A percentile compares a stretch with the other conserved stretches of the same genome.
Evolutionary conservation across 2,888 invertebrate species (phyloP).

Genomic region (Cremastobaeus sp.): DNA sequence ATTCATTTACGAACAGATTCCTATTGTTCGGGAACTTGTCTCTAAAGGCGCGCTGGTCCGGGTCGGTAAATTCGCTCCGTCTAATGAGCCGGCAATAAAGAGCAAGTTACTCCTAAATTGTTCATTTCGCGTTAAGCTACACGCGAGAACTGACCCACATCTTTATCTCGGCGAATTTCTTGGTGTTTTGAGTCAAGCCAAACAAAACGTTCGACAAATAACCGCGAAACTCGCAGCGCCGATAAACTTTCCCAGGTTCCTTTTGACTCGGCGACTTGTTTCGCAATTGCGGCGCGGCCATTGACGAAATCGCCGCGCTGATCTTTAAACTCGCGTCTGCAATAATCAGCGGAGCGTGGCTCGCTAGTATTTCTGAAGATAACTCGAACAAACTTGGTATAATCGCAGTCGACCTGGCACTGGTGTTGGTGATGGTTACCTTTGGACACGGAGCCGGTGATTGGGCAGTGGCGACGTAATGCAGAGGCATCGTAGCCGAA

Average conservation of each 20-base stretch:
- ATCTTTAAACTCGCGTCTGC: slow-evolving; percentile 43
- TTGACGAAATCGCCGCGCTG: slow-evolving; percentile 27
- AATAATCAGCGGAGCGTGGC: slow-evolving; percentile 50
- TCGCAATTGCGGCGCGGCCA: slow-evolving; percentile 37
- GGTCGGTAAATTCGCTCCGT: no score
- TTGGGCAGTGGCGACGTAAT: slow-evolving; percentile 43
- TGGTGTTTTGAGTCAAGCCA: slow-evolving; percentile 2
- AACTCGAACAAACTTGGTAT: slow-evolving; percentile 45
- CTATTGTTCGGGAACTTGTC: no score
- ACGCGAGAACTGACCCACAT: slow-evolving; percentile 2
- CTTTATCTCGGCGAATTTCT: slow-evolving; percentile 2
- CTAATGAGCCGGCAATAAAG: no score
- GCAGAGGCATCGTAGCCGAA: slow-evolving; percentile 21
- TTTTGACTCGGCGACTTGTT: slow-evolving; percentile 41
- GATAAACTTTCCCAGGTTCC: slow-evolving; percentile 44
- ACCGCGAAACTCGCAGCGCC: slow-evolving; percentile 22
- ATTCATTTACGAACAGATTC: no score
- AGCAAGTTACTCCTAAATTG: no score
- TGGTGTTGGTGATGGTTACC: slow-evolving; percentile 44
- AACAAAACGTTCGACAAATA: slow-evolving; percentile 8
- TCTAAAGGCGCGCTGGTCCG: no score
- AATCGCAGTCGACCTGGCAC: not conserved
- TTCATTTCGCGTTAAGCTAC: no score
- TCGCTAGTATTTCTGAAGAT: slow-evolving; percentile 36
- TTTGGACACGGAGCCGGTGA: slow-evolving; percentile 38